These are phyloP conservation scores for Parauchenoglanis ngamensis DNA, from an alignment of 2,797 vertebrate species.

Conservation along the genomic window DNA sequence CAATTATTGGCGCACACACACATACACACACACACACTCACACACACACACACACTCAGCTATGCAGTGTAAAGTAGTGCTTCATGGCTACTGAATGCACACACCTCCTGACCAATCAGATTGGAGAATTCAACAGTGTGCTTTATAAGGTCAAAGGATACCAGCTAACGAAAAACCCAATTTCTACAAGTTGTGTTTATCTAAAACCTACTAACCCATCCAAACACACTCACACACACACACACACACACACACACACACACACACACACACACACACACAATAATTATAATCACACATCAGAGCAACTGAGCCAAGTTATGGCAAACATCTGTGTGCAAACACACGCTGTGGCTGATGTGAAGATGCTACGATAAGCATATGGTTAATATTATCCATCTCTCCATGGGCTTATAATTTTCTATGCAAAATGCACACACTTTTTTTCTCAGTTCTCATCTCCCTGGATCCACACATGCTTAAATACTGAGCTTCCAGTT, in stretches of 20 bases:
- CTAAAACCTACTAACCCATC: not conserved
- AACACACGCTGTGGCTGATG: conserved; percentile 7
- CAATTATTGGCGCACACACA: not conserved
- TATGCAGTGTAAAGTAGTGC: too few relatives aligned
- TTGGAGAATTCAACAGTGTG: not conserved
- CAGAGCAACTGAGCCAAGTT: conserved; percentile 16
- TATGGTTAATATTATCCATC: conserved; percentile 39
- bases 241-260: not conserved
- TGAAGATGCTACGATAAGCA: not conserved
- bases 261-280: not conserved
- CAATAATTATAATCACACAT: conserved; percentile 7
- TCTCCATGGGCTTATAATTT: conserved; percentile 7
- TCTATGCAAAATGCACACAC: conserved; percentile 4
- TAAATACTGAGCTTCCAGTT: conserved; percentile 18
- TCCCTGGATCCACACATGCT: not conserved
- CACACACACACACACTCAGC: too few relatives aligned
- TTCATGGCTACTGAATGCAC: not conserved
- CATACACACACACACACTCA: too few relatives aligned
- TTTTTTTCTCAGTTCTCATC: not conserved
- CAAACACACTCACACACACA: not conserved
- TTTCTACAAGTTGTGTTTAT: not conserved
- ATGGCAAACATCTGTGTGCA: conserved; percentile 32
- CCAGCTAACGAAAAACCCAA: not conserved
- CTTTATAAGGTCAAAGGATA: not conserved
- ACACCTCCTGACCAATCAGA: not conserved